Evolutionary conservation across 2,888 invertebrate genomes (phyloP), one percentile per base, ranked within the genome.

Genomic region (Ernsta delagoae): DNA sequence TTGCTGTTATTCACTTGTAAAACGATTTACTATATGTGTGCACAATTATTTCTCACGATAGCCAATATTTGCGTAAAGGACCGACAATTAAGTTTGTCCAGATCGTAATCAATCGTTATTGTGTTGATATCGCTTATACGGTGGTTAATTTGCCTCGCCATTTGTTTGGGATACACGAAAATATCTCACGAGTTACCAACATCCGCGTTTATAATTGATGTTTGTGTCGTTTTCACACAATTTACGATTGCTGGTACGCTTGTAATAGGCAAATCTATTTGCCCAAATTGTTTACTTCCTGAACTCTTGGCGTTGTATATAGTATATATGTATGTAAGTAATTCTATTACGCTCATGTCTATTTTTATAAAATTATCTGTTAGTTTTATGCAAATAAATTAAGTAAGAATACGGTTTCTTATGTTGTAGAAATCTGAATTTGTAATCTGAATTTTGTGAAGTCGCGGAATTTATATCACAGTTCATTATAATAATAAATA

Each of bases 171-270:
- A 72, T 74, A 75, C 67, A 73, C 65, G 69, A 71, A 71, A 73
- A 72, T 71, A 73, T 75, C 73, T 74, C 73, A 74, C 72, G 73
- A 73, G 75, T 75, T 73, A 70, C 74, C 75, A 74, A 77, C 76
- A 79, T 85, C 84, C 82, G 82, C 75, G 71, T 80, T 77, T 69
- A 75, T 78, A 83, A 81, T 84, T 78, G 78, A 65, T 77, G 71
- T 81, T 76, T 82, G 61, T 66, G 66, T 75, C 65, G 64, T 62
- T 65, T 60, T 62, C 70, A 72, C 70, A 74, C 72, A 57, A 69
- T 70, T 70, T 65, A 56, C 53, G 56, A 64, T 71, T 68, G 67
- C 41, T 54, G 65, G 65, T 71, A 67, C 54, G 59, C 43, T 61
- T 61, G 53, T 67, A 45, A 45, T 43, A 60, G 45, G 59, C 60